phyloP scores from a whole-genome alignment of 2,113 vertebrate genomes.

The Pluvialis apricaria region DNA sequence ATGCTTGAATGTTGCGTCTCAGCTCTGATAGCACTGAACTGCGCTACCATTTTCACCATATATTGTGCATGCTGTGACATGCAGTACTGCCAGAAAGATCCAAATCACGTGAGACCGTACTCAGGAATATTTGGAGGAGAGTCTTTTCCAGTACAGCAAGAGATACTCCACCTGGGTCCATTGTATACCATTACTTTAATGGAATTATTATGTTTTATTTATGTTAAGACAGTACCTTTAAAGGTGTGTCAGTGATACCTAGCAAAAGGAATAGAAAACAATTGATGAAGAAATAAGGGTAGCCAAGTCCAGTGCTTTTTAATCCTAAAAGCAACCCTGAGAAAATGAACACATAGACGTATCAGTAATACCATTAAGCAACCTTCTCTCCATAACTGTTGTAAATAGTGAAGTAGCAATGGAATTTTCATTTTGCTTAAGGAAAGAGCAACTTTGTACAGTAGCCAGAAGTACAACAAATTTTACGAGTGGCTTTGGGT shows the following conservation, averaged over 20 bases:
- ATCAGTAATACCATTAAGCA: not conserved
- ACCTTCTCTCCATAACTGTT: fast-evolving
- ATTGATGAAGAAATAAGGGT: not conserved
- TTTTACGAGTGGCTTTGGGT: fast-evolving
- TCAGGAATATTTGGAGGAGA: not conserved
- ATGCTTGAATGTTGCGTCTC: not conserved
- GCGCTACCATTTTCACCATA: not conserved
- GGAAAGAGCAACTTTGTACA: not conserved
- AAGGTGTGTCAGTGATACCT: not conserved
- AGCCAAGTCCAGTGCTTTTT: not conserved
- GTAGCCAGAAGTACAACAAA: not conserved
- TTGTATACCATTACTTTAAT: not conserved
- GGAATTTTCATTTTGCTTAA: not conserved
- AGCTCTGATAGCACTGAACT: not conserved
- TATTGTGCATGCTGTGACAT: not conserved
- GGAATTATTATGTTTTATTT: not conserved
- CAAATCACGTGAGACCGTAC: not conserved
- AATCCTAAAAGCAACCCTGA: not conserved
- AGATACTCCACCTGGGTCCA: not conserved
- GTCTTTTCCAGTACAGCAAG: not conserved
- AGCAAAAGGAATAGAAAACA: not conserved
- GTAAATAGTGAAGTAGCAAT: not conserved
- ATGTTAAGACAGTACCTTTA: not conserved
- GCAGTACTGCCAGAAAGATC: not conserved
- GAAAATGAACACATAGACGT: not conserved